These are phyloP conservation scores for Petrocephalus schoutedeni DNA, from an alignment of 2,797 vertebrate genomes.

Conservation along the genomic window DNA sequence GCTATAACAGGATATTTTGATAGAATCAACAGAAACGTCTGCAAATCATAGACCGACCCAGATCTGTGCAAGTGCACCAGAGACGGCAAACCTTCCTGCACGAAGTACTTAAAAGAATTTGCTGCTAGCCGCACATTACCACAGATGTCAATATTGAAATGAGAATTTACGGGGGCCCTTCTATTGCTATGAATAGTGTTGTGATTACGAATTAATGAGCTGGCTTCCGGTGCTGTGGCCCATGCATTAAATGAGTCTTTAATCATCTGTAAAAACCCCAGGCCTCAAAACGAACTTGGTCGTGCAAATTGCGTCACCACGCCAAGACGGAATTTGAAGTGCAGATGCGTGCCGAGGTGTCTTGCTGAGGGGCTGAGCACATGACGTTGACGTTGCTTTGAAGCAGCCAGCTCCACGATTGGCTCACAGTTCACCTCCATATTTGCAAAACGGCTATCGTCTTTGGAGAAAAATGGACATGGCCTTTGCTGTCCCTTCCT, in stretches of 20 bases:
- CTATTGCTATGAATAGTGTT: not conserved
- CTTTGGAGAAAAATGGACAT: not conserved
- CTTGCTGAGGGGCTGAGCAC: conserved; percentile 42
- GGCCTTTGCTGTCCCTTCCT: not conserved
- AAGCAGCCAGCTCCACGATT: conserved; percentile 36
- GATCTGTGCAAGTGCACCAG: not conserved
- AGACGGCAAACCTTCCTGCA: not conserved
- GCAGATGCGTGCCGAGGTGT: conserved; percentile 33
- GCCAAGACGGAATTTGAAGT: conserved; percentile 39
- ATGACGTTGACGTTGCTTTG: conserved; percentile 48
- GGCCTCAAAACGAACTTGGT: conserved; percentile 46
- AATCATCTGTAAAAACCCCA: conserved; percentile 39
- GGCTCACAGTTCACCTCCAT: conserved; percentile 18
- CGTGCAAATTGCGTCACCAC: conserved; percentile 41
- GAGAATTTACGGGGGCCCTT: not conserved
- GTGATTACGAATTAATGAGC: not conserved
- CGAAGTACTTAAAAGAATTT: not conserved
- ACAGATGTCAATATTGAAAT: conserved; percentile 19
- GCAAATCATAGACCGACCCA: not conserved
- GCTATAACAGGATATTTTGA: not conserved
- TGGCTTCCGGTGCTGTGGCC: not conserved
- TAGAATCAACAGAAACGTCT: not conserved
- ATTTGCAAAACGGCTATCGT: not conserved
- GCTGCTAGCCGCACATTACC: not conserved
- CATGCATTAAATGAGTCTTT: conserved; percentile 36